phyloP scores from a whole-genome alignment of 1,140 invertebrate species.

The Trichonephila clavata region DNA sequence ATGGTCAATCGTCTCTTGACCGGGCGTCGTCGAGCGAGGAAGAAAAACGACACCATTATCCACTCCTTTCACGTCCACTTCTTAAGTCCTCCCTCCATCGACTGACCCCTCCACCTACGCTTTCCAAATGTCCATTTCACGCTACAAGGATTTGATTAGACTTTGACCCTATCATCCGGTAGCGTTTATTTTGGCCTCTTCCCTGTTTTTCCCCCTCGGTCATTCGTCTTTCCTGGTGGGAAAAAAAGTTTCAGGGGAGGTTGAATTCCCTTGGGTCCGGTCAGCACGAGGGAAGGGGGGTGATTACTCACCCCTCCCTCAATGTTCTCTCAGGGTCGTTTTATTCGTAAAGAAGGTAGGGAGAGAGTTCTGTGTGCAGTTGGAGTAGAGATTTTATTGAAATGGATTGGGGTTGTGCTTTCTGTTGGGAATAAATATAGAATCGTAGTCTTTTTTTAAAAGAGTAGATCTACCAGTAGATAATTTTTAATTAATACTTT shows the following conservation, averaged over 20 bases:
- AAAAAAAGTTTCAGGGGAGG: constrained; percentile 21
- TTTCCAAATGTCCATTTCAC: constrained; percentile 62
- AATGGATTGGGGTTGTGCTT: background rate
- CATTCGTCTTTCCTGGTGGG: constrained; percentile 46
- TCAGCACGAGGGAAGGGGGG: constrained; percentile 23
- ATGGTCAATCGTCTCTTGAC: background rate
- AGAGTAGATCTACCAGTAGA: too few relatives aligned
- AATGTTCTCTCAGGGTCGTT: background rate
- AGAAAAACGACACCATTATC: constrained; percentile 72
- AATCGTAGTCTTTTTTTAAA: background rate
- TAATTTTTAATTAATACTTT: too few relatives aligned
- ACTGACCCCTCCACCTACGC: background rate
- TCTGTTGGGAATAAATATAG: background rate
- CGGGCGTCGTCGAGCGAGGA: background rate
- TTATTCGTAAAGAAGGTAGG: constrained; percentile 20
- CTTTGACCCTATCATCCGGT: constrained; percentile 69
- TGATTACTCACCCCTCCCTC: constrained; percentile 54
- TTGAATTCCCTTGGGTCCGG: constrained; percentile 36
- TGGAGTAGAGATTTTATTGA: constrained; percentile 33
- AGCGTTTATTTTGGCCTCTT: constrained; percentile 48
- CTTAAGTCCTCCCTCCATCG: background rate
- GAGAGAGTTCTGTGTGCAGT: background rate
- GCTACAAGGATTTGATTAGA: constrained; percentile 72
- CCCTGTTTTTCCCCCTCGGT: constrained; percentile 24
- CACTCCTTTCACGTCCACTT: constrained; percentile 59